A percentile compares a stretch with the other conserved stretches of the same genome.
Conservation (phyloP, 1,140 invertebrate species). For the Trachelipus rathkii region DNA sequence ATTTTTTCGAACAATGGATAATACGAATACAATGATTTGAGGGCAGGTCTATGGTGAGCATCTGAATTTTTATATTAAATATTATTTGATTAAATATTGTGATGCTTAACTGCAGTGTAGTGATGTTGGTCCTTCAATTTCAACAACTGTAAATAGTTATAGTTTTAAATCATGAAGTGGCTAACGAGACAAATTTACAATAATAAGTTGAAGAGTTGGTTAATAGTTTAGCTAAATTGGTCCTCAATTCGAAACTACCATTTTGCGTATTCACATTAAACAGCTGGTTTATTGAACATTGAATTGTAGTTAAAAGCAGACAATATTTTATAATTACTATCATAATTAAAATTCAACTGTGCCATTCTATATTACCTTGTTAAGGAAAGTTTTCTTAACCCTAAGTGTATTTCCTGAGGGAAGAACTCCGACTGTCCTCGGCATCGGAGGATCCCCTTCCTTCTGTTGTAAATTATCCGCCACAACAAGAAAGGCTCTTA, state of each 20-base stretch:
- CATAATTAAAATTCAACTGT: neutral
- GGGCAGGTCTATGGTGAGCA: constrained; percentile 89
- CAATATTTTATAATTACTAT: neutral
- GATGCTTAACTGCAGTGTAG: too few relatives aligned
- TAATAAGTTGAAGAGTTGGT: too few relatives aligned
- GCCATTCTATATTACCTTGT: constrained; percentile 57
- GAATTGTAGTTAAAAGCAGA: neutral
- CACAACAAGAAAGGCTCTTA: constrained; percentile 94
- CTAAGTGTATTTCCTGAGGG: constrained; percentile 91
- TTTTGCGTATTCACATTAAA: too few relatives aligned
- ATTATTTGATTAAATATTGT: neutral
- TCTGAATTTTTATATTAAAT: constrained; percentile 49
- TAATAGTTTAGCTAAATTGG: too few relatives aligned
- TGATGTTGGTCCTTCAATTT: too few relatives aligned
- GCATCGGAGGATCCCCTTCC: constrained; percentile 97
- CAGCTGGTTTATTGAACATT: too few relatives aligned
- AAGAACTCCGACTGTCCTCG: constrained; percentile 83
- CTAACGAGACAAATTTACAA: too few relatives aligned
- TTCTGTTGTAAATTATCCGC: constrained; percentile 98
- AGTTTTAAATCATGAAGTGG: too few relatives aligned
- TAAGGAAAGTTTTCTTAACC: constrained; percentile 93
- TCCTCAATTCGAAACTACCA: too few relatives aligned
- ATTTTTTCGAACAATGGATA: constrained; percentile 90
- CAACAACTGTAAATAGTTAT: too few relatives aligned
- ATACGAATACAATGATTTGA: constrained; percentile 94